Evolutionary conservation across 2,113 vertebrate species (phyloP).

Genomic region (Leucopsar rothschildi): DNA sequence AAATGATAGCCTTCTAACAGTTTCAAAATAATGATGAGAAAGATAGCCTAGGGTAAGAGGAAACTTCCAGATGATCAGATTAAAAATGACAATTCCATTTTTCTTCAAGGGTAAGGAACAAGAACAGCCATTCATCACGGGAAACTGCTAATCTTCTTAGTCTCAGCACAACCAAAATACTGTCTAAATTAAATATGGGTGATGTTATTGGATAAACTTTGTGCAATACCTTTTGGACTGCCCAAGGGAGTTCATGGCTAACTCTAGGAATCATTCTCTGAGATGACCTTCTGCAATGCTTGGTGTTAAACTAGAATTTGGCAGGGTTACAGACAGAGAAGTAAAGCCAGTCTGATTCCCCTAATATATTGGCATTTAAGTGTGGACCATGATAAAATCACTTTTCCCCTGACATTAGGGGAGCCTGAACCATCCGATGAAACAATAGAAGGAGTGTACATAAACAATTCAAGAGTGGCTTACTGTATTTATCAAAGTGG

Average conservation of each 20-base stretch:
- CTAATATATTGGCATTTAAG: not conserved
- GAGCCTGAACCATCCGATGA: not conserved
- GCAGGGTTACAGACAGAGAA: not conserved
- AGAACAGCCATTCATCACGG: not conserved
- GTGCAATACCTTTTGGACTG: not conserved
- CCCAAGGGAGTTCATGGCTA: not conserved
- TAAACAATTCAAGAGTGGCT: not conserved
- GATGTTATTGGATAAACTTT: not conserved
- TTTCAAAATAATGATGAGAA: not conserved
- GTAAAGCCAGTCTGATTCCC: not conserved
- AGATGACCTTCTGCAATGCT: not conserved
- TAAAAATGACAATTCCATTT: conserved; percentile 8
- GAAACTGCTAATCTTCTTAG: not conserved
- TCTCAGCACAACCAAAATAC: conserved; percentile 8
- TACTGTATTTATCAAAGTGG: not conserved
- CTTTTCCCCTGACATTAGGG: not conserved
- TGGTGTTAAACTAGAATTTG: not conserved
- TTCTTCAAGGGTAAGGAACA: not conserved
- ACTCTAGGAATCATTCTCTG: not conserved
- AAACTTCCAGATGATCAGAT: not conserved
- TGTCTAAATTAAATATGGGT: not conserved
- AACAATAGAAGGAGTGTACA: not conserved
- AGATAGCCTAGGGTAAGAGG: not conserved
- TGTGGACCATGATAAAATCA: not conserved
- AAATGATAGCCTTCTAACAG: not conserved